Conservation (phyloP, 2,888 invertebrate genomes). For the Cybosia mesomella region DNA sequence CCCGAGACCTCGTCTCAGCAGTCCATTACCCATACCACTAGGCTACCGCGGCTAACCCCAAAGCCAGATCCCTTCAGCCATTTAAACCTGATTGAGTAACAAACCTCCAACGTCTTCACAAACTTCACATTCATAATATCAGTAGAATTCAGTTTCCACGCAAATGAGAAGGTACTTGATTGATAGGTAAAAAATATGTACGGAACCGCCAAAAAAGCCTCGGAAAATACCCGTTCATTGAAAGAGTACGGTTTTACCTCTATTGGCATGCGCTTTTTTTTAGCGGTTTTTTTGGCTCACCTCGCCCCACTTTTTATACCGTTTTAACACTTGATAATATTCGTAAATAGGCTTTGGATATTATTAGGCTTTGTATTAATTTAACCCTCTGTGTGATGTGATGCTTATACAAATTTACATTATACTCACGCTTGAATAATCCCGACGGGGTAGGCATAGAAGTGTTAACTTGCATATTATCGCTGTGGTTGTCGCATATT, state of each 20-base stretch:
- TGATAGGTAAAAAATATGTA: neutral
- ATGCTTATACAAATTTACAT: neutral
- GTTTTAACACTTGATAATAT: conserved; percentile 37
- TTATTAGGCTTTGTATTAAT: neutral
- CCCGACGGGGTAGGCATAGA: neutral
- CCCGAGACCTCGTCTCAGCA: too few relatives aligned
- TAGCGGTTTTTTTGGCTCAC: conserved; percentile 28
- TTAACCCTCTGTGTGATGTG: neutral
- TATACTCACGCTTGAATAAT: neutral
- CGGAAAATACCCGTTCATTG: conserved; percentile 33
- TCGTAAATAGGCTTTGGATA: conserved; percentile 25
- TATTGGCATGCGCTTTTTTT: conserved; percentile 39
- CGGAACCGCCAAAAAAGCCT: conserved; percentile 16
- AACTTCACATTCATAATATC: neutral
- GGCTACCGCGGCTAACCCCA: too few relatives aligned
- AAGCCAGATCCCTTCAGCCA: too few relatives aligned
- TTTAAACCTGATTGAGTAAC: neutral
- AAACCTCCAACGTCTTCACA: neutral
- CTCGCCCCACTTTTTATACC: conserved; percentile 13
- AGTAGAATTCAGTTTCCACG: neutral
- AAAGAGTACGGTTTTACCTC: conserved; percentile 44
- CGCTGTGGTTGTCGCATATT: too few relatives aligned
- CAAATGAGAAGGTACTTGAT: conserved; percentile 5
- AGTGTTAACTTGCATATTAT: too few relatives aligned
- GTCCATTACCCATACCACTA: too few relatives aligned